Conservation (phyloP, 2,888 invertebrate genomes). For the Philonicus albiceps region DNA sequence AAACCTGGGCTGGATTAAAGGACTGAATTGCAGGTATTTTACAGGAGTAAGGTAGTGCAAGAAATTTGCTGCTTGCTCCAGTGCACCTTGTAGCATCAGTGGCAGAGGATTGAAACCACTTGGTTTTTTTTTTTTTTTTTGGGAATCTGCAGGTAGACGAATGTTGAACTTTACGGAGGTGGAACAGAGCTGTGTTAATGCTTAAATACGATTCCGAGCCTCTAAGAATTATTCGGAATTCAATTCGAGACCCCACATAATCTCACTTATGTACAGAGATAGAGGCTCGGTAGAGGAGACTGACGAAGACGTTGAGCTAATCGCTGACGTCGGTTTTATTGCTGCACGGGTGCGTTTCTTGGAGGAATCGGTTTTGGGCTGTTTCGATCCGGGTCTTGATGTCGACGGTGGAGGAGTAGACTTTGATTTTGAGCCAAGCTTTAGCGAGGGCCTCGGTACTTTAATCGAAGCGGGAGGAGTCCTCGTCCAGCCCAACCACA, state of each 20-base stretch:
- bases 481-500: neutral
- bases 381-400: conserved; percentile 47
- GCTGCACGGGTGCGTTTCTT: conserved; percentile 60
- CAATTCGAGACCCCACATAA: neutral
- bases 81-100: neutral
- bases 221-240: neutral
- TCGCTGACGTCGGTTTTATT: conserved; percentile 62
- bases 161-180: neutral
- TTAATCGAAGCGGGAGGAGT: neutral
- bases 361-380: conserved; percentile 58
- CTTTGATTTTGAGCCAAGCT: neutral
- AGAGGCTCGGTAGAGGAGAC: conserved; percentile 50
- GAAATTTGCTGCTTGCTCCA: neutral
- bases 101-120: neutral
- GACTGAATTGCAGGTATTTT: neutral
- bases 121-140: too few relatives aligned
- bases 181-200: neutral
- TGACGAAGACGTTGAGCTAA: conserved; percentile 59
- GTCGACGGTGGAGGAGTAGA: neutral
- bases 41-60: neutral
- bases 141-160: neutral
- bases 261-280: conserved; percentile 53
- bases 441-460: conserved; percentile 25
- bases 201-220: neutral
- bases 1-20: neutral